Percentiles rank a stretch among this genome's conserved stretches.
Evolutionary conservation across 1,140 invertebrate genomes (phyloP).

Genomic region (Panonychus citri): DNA sequence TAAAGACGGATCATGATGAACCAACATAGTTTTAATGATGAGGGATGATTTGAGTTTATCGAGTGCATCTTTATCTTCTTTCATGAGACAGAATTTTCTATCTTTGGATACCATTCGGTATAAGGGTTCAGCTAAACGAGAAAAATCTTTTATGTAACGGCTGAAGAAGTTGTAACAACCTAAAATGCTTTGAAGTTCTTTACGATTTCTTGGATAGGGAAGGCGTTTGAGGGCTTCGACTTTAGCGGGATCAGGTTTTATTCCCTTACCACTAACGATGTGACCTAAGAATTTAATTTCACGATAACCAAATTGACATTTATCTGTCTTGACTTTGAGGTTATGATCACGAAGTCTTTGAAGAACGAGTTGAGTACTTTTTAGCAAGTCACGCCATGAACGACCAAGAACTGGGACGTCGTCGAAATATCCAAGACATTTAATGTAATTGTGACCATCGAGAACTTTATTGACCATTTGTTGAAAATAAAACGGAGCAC

Average conservation of each 20-base stretch:
- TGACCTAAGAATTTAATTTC: conserved; percentile 12
- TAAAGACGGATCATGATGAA: background rate
- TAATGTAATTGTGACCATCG: background rate
- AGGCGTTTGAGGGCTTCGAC: background rate
- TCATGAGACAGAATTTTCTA: conserved; percentile 1
- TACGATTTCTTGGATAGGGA: background rate
- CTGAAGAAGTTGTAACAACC: background rate
- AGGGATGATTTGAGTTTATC: background rate
- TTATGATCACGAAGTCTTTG: conserved; percentile 1
- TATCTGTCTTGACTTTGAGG: conserved; percentile 11
- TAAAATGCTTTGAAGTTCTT: background rate
- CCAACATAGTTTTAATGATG: background rate
- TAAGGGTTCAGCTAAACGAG: conserved; percentile 19
- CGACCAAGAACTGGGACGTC: conserved; percentile 5
- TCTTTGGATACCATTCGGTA: conserved; percentile 14
- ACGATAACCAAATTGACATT: background rate
- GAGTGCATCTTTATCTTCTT: background rate
- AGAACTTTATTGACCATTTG: conserved; percentile 13
- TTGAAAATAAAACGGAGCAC: conserved; percentile 16
- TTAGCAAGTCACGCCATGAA: conserved; percentile 6
- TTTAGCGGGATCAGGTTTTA: background rate
- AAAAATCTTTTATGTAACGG: background rate
- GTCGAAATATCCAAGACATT: background rate
- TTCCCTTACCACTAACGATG: conserved; percentile 17
- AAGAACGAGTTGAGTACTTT: background rate